phyloP scores from a whole-genome alignment of 2,888 invertebrate species.

The Brachypterus glaber region DNA sequence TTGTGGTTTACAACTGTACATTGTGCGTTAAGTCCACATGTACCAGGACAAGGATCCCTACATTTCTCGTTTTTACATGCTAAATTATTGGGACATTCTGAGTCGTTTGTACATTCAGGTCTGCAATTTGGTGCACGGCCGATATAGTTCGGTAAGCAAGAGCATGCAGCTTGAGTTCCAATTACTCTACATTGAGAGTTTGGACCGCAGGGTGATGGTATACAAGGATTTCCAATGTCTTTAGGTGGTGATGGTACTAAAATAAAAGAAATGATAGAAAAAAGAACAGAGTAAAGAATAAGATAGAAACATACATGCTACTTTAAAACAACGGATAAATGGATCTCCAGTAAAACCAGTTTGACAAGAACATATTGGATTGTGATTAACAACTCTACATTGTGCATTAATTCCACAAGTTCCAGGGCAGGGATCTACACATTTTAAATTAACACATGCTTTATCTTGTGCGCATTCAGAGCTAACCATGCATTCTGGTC shows the following conservation, averaged over 20 bases:
- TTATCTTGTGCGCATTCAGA: constrained; percentile 57
- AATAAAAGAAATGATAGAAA: constrained; percentile 21
- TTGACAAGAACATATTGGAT: constrained; percentile 57
- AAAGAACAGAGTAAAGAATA: constrained; percentile 13
- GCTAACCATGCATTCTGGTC: constrained; percentile 57
- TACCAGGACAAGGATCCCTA: constrained; percentile 71
- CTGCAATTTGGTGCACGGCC: constrained; percentile 81
- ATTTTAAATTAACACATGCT: constrained; percentile 54
- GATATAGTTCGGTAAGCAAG: constrained; percentile 68
- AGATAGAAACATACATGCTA: constrained; percentile 32
- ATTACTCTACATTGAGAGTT: constrained; percentile 73
- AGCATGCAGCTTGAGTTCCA: constrained; percentile 75
- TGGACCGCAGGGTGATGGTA: constrained; percentile 75
- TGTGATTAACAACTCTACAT: constrained; percentile 59
- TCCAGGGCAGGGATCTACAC: constrained; percentile 55
- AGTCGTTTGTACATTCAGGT: constrained; percentile 70
- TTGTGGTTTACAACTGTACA: constrained; percentile 79
- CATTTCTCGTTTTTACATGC: constrained; percentile 76
- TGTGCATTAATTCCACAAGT: constrained; percentile 56
- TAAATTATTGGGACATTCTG: constrained; percentile 72
- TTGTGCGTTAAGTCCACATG: constrained; percentile 69
- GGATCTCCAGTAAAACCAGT: constrained; percentile 56
- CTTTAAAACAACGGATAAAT: constrained; percentile 44
- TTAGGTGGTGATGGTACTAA: constrained; percentile 39
- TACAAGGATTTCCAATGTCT: constrained; percentile 55